Conservation (phyloP, 2,797 vertebrate species). For the Chromobotia macracanthus region DNA sequence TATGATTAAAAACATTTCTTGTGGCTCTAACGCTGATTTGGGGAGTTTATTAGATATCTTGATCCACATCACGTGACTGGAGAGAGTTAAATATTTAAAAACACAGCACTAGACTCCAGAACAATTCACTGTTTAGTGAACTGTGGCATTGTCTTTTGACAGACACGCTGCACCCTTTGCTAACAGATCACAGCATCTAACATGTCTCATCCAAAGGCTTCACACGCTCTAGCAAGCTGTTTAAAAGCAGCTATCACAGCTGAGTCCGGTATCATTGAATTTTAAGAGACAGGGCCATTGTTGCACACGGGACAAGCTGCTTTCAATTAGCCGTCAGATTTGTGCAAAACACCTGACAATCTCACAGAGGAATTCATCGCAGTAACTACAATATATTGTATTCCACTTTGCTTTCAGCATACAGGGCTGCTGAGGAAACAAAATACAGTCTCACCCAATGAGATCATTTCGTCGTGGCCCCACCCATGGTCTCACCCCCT, state of each 20-base stretch:
- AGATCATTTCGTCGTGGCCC: conserved; percentile 41
- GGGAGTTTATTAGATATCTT: too few species aligned
- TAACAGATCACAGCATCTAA: neutral
- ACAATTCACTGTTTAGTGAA: neutral
- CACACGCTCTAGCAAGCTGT: neutral
- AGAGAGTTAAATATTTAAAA: neutral
- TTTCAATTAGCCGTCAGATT: conserved; percentile 53
- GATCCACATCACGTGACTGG: too few species aligned
- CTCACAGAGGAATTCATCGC: conserved; percentile 40
- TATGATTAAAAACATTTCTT: too few species aligned
- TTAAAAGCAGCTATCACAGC: conserved; percentile 3
- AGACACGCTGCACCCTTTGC: neutral
- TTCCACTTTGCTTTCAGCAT: conserved; percentile 29
- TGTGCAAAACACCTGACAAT: conserved; percentile 41
- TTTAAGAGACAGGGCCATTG: conserved; percentile 20
- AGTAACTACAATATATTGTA: neutral
- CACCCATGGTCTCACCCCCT: too few species aligned
- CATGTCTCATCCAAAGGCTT: neutral
- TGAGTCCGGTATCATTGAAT: conserved; percentile 4
- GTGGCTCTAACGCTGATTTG: too few species aligned
- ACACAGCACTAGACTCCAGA: neutral
- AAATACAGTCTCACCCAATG: conserved; percentile 47
- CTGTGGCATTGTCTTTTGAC: conserved; percentile 9
- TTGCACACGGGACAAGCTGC: conserved; percentile 38
- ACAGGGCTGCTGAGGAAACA: neutral